Base-by-base conservation (phyloP, 2,113 vertebrate species). In the Lagopus leucura region DNA sequence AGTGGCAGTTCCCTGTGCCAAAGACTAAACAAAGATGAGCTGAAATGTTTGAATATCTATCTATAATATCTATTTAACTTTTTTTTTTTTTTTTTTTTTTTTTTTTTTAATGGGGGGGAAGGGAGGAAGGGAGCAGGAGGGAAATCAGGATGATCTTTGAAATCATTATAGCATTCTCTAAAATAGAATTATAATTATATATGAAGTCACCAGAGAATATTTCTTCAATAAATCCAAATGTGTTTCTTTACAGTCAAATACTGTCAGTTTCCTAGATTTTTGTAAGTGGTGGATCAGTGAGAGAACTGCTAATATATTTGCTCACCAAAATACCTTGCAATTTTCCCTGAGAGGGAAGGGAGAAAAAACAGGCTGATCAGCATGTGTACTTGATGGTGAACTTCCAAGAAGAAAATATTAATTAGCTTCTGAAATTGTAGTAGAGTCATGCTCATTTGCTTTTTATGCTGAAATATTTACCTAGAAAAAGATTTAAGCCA, bases 401-500 rank as follows among this genome's bases (percentile, higher is more conserved):
- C 45, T 93, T 88, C 36, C 50, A 66, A 50, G 28, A 80, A 88
- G 57, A 82, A 82, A 72, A 25, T 3, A 76, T 47, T 78, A 84
- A 71, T 75, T 88, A 45, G 27, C 21, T 86, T 92, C 50, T 63
- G 64, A 86, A 55, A 45, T 28, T 34, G n/a, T 86, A 63, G 45
- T 73, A 76, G 25, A 73, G 76, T 86, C 88, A 80, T 47, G 19
- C 15, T 80, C 8, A 58, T 84, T 90, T 88, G 25, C 3, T 77
- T 90, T 92, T 88, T 63, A 86, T 77, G 60, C 42, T 90, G 27
- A 80, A 92, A 80, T 88, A 83, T 83, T 88, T 88, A 74, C 13
- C 10, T 42, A 77, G 45, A 5, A 82, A n/a, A 90, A 90, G 14
- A 73, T 48, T 79, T 83, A 43, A 73, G 30, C 21, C 45, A 45